These are phyloP conservation scores for Ploceus nigricollis DNA, from an alignment of 2,113 vertebrate species.

Conservation along the genomic window DNA sequence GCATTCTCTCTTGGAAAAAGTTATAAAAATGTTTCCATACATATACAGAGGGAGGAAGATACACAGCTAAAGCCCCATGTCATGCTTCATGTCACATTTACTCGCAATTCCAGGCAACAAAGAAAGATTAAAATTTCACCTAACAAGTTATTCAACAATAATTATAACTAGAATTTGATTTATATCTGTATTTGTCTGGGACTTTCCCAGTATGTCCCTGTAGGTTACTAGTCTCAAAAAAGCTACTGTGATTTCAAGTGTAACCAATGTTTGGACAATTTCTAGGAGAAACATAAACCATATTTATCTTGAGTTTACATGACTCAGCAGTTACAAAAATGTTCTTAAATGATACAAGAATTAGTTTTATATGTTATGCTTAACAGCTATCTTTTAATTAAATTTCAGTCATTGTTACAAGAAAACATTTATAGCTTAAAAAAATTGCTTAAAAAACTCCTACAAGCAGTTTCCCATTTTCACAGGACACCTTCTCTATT, in stretches of 20 bases:
- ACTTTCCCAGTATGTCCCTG: background rate
- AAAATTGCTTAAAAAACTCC: background rate
- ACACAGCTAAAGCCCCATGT: fast-evolving
- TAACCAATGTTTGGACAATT: background rate
- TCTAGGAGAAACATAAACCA: background rate
- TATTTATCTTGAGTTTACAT: background rate
- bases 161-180: background rate
- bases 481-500: background rate
- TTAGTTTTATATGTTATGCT: background rate
- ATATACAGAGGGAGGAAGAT: background rate
- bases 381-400: background rate
- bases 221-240: background rate
- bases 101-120: background rate
- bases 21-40: background rate
- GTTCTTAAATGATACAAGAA: background rate
- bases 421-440: background rate
- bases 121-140: background rate
- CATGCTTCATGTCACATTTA: background rate
- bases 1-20: background rate
- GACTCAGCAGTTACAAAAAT: background rate
- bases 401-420: background rate
- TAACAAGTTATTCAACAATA: background rate
- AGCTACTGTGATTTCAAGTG: background rate
- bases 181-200: background rate
- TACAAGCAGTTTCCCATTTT: background rate